A percentile compares a stretch with the other conserved stretches of the same genome.
phyloP scores from a whole-genome alignment of 2,797 vertebrate genomes.

The Myotis findleyi region DNA sequence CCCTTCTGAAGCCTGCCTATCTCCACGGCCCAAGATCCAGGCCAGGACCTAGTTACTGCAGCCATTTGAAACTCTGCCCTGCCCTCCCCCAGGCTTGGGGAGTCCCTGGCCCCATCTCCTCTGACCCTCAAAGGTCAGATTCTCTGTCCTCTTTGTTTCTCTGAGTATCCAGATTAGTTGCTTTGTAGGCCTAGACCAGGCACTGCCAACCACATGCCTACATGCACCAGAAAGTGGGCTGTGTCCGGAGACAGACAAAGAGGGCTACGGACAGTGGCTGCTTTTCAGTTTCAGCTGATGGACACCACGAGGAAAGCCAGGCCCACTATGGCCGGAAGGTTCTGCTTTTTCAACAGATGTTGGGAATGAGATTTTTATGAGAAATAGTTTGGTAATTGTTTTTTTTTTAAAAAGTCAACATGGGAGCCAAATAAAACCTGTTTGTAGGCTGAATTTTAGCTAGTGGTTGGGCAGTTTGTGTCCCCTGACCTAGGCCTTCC shows the following conservation, averaged over 20 bases:
- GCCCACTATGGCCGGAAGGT: not conserved
- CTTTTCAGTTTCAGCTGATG: not conserved
- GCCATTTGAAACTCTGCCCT: not conserved
- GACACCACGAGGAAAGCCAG: rapidly evolving
- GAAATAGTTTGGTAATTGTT: not conserved
- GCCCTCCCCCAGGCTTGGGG: not conserved
- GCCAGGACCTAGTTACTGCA: not conserved
- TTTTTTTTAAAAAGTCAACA: not conserved
- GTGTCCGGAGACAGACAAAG: not conserved
- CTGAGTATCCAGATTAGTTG: not conserved
- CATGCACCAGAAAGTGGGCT: not conserved
- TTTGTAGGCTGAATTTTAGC: not conserved
- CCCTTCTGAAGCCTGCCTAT: not conserved
- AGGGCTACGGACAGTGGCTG: rapidly evolving
- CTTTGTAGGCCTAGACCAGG: not conserved
- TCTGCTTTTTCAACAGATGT: not conserved
- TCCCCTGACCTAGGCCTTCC: not conserved
- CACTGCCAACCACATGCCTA: not conserved
- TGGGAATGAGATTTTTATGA: not conserved
- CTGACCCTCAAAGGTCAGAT: not conserved
- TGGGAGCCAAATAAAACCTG: not conserved
- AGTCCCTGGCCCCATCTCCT: not conserved
- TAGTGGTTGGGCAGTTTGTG: not conserved
- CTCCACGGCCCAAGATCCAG: not conserved
- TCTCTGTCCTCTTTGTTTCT: not conserved